Evolutionary conservation across 2,797 vertebrate genomes (phyloP).

Genomic region (Thaleichthys pacificus): DNA sequence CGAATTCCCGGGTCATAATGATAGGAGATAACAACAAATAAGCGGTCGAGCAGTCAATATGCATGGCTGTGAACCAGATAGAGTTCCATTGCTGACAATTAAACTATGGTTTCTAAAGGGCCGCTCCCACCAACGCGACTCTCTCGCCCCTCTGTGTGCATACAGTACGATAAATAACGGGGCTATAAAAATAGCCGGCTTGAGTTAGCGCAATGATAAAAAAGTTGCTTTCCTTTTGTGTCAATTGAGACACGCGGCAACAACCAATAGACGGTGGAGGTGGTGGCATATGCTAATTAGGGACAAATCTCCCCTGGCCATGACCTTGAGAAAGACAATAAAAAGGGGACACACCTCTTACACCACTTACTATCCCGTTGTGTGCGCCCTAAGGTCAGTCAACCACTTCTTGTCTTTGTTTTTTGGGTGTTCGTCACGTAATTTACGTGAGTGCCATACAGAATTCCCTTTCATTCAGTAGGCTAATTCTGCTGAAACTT

Average conservation of each 20-base stretch:
- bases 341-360: slow-evolving; percentile 80
- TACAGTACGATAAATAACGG: slow-evolving; percentile 78
- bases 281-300: slow-evolving; percentile 95
- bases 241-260: slow-evolving; percentile 82
- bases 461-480: not conserved
- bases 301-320: slow-evolving; percentile 92
- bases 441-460: slow-evolving; percentile 42
- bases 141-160: slow-evolving; percentile 62
- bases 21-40: too few relatives aligned
- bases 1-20: too few relatives aligned
- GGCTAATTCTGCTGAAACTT: not conserved
- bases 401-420: slow-evolving; percentile 35
- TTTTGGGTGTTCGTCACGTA: slow-evolving; percentile 44
- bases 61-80: slow-evolving; percentile 7
- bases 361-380: slow-evolving; percentile 72
- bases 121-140: slow-evolving; percentile 51
- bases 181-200: slow-evolving; percentile 94
- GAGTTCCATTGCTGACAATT: slow-evolving; percentile 15
- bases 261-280: slow-evolving; percentile 86
- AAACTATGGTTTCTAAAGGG: slow-evolving; percentile 22
- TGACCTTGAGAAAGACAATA: slow-evolving; percentile 96
- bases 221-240: slow-evolving; percentile 99
- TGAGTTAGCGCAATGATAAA: slow-evolving; percentile 88
- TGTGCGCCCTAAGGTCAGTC: slow-evolving; percentile 80
- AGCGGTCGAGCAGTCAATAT: not conserved